Conservation (phyloP, 2,113 vertebrate genomes). For the Rhynchopsitta pachyrhyncha region DNA sequence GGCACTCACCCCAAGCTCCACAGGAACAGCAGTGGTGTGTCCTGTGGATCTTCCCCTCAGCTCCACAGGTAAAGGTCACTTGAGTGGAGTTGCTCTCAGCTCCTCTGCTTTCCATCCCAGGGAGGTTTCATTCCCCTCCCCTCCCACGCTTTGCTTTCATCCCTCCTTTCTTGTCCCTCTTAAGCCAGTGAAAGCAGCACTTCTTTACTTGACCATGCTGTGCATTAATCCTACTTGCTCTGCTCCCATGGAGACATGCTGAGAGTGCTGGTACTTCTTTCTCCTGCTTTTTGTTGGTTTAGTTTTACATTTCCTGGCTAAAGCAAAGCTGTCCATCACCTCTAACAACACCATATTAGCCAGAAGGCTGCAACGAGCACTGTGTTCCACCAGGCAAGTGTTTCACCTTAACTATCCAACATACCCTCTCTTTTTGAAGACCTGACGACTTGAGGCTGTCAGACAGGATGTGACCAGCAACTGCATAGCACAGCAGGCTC, state of each 20-base stretch:
- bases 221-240: background rate
- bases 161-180: background rate
- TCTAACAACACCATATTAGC: no score
- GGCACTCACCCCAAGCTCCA: rapidly evolving
- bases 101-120: background rate
- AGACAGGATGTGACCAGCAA: background rate
- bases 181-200: background rate
- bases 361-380: rapidly evolving
- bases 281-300: background rate
- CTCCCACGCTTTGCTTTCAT: background rate
- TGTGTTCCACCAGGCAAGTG: rapidly evolving
- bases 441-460: rapidly evolving
- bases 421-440: rapidly evolving
- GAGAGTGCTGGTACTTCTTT: background rate
- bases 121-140: background rate
- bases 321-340: background rate
- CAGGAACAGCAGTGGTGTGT: background rate
- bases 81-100: background rate
- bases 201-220: background rate
- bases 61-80: background rate
- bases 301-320: background rate
- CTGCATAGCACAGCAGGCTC: rapidly evolving
- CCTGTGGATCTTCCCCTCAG: background rate
- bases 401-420: rapidly evolving
- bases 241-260: background rate